Base-by-base conservation (phyloP, 2,797 vertebrate genomes). In the Clamator glandarius region DNA sequence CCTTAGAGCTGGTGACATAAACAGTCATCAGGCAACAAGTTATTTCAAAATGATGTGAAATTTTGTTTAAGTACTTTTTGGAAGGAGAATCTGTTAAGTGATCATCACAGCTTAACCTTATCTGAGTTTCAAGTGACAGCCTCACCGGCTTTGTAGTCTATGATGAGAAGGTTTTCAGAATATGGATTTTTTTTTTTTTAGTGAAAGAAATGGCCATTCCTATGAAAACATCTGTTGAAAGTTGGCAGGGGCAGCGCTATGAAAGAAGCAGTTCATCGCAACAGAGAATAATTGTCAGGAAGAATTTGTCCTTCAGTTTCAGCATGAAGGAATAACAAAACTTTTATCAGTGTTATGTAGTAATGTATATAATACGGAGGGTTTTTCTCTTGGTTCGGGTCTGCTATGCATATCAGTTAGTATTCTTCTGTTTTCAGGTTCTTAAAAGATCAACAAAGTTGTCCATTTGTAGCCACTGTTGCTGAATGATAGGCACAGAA, bases 181-280 rank as follows among this genome's bases (percentile, higher is more conserved):
- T 96, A 95, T 93, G 96, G 96, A 91, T 46, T 97, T 97, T 90
- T 96, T 95, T 97, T 95, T 82, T 84, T 90, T 86, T 96, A 94
- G 84, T 97, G 96, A 98, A 96, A 96, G 94, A 97, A 95, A 89
- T 84, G 89, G 59, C 92, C 58, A 66, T 93, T 93, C 70, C 93
- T 90, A 91, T 79, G 93, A 94, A 96, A 97, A 89, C 84, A 96
- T 90, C 91, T 97, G 93, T 94, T 79, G 89, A 90, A 97, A 95
- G 61, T 64, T 96, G 90, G 82, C 94, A 83, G 90, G 64, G 84
- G 67, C 79, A 68, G 87, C 69, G 24, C 80, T 96, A 96, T 98
- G 97, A 98, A 98, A 98, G 98, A 95, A 97, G 67, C 63, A 87
- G 98, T 98, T 98, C 97, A 97, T 93, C 87, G 89, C 51, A 95